Percentiles rank a stretch among this genome's conserved stretches.
These are phyloP conservation scores for Stigmatopora argus DNA, from an alignment of 2,113 vertebrate species.

Conservation along the genomic window DNA sequence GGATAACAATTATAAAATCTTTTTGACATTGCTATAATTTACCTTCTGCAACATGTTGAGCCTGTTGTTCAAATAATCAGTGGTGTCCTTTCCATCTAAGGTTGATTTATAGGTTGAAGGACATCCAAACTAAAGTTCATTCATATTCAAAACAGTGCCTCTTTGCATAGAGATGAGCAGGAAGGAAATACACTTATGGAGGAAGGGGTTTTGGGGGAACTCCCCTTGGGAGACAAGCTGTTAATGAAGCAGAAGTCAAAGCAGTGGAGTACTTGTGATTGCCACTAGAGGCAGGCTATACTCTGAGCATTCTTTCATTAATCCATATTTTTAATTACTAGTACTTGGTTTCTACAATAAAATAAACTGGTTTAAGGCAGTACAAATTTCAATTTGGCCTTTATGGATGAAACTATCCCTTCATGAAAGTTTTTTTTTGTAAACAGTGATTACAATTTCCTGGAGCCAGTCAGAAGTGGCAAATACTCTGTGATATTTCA, in stretches of 20 bases:
- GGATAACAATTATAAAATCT: constrained; percentile 28
- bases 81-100: neutral
- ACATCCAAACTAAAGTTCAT: constrained; percentile 13
- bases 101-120: constrained; percentile 9
- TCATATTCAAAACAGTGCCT: constrained; percentile 20
- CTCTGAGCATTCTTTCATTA: no score
- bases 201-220: constrained; percentile 32
- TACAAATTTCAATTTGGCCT: no score
- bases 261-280: constrained; percentile 6
- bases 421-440: no score
- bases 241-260: constrained; percentile 53
- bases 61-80: constrained; percentile 18
- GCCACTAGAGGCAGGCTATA: no score
- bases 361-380: no score
- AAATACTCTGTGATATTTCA: no score
- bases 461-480: no score
- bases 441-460: no score
- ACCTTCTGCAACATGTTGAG: constrained; percentile 32
- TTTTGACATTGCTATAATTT: constrained; percentile 26
- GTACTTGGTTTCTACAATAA: no score
- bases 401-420: no score
- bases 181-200: constrained; percentile 20
- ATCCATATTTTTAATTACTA: no score
- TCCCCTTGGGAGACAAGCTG: constrained; percentile 30
- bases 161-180: constrained; percentile 12